Evolutionary conservation across 2,797 vertebrate genomes (phyloP).

Genomic region (Channa striata): DNA sequence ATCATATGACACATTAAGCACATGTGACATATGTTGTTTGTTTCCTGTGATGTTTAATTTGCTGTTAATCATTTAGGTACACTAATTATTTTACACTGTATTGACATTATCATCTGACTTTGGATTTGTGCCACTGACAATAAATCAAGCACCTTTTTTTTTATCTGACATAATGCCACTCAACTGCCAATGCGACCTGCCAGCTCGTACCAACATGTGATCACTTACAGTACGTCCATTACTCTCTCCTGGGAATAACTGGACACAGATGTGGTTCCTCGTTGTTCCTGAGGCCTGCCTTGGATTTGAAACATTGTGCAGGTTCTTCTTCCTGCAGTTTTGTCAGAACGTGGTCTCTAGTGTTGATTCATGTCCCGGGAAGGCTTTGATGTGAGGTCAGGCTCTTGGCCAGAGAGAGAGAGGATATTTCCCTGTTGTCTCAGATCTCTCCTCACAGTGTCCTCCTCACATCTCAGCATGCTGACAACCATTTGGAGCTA

Average conservation of each 20-base stretch:
- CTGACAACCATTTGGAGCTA: conserved; percentile 75
- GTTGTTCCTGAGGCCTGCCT: conserved; percentile 40
- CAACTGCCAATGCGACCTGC: conserved; percentile 6
- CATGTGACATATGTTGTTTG: conserved; percentile 43
- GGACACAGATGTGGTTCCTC: conserved; percentile 59
- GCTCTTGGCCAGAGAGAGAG: conserved; percentile 50
- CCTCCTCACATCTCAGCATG: conserved; percentile 66
- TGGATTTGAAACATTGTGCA: conserved; percentile 54
- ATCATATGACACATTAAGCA: conserved; percentile 47
- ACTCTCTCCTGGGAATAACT: conserved; percentile 47
- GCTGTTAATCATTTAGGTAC: conserved; percentile 30
- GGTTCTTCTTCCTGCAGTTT: conserved; percentile 50
- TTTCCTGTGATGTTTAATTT: conserved; percentile 31
- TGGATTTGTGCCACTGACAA: conserved; percentile 9
- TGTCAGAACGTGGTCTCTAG: conserved; percentile 52
- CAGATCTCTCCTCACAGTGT: conserved; percentile 58
- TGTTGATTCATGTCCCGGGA: conserved; percentile 64
- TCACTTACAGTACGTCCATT: conserved; percentile 24
- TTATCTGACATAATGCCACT: conserved; percentile 22
- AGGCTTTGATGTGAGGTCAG: conserved; percentile 80
- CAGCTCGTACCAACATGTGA: conserved; percentile 25
- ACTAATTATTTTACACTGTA: conserved; percentile 2
- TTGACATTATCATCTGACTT: not conserved
- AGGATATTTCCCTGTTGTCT: conserved; percentile 57
- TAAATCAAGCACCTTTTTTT: conserved; percentile 18